These are phyloP conservation scores for Microtus agrestis DNA, from an alignment of 2,797 vertebrate genomes.

Conservation along the genomic window DNA sequence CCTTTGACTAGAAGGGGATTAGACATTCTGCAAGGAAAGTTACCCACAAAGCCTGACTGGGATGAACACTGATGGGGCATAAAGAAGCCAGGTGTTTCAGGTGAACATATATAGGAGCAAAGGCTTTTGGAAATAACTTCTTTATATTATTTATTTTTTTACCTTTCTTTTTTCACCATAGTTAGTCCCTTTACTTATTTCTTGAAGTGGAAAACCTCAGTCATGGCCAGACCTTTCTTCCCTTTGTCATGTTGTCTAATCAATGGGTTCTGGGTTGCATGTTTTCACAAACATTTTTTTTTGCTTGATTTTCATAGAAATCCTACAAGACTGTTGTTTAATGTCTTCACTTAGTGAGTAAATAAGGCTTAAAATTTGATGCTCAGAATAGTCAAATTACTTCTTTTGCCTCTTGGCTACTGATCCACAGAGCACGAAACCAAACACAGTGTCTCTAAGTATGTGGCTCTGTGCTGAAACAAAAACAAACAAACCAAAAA, in stretches of 20 bases:
- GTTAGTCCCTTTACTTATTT: neutral
- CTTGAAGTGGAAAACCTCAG: slow-evolving; percentile 17
- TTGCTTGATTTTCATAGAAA: neutral
- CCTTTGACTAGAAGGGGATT: neutral
- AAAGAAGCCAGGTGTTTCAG: neutral
- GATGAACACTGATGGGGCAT: neutral
- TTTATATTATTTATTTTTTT: neutral
- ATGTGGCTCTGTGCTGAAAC: neutral
- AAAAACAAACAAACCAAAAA: neutral
- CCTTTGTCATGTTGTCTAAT: neutral
- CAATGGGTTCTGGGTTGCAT: neutral
- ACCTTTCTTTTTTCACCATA: neutral
- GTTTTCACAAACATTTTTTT: neutral
- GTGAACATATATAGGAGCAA: neutral
- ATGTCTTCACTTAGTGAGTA: neutral
- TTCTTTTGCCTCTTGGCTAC: neutral
- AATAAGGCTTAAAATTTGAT: neutral
- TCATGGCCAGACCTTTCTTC: neutral
- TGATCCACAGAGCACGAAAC: neutral
- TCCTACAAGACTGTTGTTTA: neutral
- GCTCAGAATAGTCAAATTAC: neutral
- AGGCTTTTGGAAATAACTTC: neutral
- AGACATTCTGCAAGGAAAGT: neutral
- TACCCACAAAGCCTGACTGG: neutral
- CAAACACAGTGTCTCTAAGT: neutral